Conservation (phyloP, 2,797 vertebrate genomes). For the Epinephelus coioides region DNA sequence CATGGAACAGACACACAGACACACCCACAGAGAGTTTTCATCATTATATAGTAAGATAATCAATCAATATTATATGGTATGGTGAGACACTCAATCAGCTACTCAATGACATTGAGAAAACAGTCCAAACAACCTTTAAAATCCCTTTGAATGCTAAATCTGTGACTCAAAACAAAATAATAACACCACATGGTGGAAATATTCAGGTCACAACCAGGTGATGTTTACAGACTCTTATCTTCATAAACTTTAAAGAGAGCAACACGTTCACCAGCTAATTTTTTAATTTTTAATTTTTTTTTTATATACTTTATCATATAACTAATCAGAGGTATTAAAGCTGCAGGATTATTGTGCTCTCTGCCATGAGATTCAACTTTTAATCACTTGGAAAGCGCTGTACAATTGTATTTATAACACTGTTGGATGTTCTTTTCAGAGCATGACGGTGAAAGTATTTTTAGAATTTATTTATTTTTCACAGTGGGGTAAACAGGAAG, state of each 20-base stretch:
- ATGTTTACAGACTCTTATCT: conserved; percentile 13
- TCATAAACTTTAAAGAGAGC: neutral
- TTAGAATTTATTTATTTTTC: no score
- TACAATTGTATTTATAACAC: neutral
- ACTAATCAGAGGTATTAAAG: neutral
- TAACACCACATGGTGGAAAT: conserved; percentile 9
- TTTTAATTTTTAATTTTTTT: no score
- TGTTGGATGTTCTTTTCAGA: neutral
- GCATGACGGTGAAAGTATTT: neutral
- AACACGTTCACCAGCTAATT: neutral
- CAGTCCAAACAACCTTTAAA: neutral
- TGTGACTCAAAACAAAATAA: conserved; percentile 1
- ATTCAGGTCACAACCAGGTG: conserved; percentile 23
- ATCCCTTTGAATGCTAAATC: neutral
- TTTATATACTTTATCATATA: no score
- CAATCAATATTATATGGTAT: no score
- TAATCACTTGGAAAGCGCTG: neutral
- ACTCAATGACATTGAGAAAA: neutral
- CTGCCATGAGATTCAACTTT: neutral
- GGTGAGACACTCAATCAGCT: neutral
- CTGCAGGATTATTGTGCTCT: neutral
- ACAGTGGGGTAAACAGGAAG: no score
- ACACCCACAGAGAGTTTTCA: no score
- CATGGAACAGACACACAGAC: no score
- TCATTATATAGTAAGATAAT: no score